Evolutionary conservation across 2,888 invertebrate genomes (phyloP).

Genomic region (Frankliniella fusca): DNA sequence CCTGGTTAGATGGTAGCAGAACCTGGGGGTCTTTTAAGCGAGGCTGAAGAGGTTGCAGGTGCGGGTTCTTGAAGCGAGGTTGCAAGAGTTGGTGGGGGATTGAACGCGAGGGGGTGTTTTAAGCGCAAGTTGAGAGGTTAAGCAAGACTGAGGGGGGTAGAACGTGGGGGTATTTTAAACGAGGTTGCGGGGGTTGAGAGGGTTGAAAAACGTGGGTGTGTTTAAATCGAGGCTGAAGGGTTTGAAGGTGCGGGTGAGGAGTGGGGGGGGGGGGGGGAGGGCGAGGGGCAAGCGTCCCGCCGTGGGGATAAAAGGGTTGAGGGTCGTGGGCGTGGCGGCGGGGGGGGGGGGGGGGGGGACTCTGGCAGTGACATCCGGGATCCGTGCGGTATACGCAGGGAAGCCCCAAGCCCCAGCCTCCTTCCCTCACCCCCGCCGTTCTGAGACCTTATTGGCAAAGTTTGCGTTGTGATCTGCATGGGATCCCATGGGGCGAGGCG

Average conservation of each 20-base stretch:
- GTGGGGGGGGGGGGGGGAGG: not conserved
- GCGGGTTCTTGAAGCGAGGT: too few species aligned
- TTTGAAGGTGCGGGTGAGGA: too few species aligned
- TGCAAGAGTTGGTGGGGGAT: too few species aligned
- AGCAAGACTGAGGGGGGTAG: too few species aligned
- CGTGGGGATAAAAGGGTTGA: not conserved
- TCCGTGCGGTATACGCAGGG: not conserved
- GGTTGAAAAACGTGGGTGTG: too few species aligned
- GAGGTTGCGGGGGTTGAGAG: too few species aligned
- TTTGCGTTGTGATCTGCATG: conserved; percentile 20
- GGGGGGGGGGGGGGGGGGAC: not conserved
- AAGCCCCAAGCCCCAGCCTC: not conserved
- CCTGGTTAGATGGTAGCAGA: too few species aligned
- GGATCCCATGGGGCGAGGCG: not conserved
- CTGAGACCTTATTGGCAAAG: conserved; percentile 23
- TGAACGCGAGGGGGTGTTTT: too few species aligned
- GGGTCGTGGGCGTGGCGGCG: not conserved
- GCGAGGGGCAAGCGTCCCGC: not conserved
- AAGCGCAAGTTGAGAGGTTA: too few species aligned
- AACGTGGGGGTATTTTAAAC: too few species aligned
- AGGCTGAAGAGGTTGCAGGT: too few species aligned
- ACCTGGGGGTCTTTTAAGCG: too few species aligned
- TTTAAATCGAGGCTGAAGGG: not conserved
- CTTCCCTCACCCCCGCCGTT: not conserved
- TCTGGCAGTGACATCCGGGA: not conserved